Conservation (phyloP, 1,140 invertebrate species). For the Drosophila micromelanica region DNA sequence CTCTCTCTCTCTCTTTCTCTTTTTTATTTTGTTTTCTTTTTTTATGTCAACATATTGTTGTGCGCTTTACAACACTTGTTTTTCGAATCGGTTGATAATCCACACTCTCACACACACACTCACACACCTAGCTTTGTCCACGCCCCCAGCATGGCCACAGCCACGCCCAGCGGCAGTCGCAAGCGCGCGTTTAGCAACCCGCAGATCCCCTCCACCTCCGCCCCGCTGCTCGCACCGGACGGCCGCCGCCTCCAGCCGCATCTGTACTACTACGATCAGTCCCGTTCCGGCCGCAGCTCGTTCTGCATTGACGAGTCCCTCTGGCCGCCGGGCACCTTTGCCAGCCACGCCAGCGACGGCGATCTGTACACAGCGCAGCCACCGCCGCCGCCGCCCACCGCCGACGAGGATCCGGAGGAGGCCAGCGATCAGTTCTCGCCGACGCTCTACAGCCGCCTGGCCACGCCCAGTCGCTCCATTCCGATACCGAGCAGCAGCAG, state of each 20-base stretch:
- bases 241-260: conserved; percentile 58
- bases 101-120: background rate
- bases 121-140: conserved; percentile 8
- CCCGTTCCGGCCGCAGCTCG: conserved; percentile 65
- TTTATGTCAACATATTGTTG: conserved; percentile 11
- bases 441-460: conserved; percentile 53
- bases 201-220: conserved; percentile 51
- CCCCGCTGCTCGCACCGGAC: conserved; percentile 24
- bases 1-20: conserved; percentile 35
- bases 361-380: conserved; percentile 55
- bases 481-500: conserved; percentile 69
- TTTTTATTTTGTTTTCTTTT: conserved; percentile 24
- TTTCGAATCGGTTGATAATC: background rate
- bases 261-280: conserved; percentile 73
- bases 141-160: conserved; percentile 16
- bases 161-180: conserved; percentile 41
- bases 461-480: conserved; percentile 54
- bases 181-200: conserved; percentile 79
- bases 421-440: conserved; percentile 79
- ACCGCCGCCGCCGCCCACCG: conserved; percentile 25
- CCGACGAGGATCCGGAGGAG: conserved; percentile 69
- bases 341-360: conserved; percentile 50
- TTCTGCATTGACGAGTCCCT: conserved; percentile 76
- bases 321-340: conserved; percentile 46
- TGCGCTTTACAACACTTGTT: conserved; percentile 25